These are phyloP conservation scores for Polyergus mexicanus DNA, from an alignment of 1,140 invertebrate species.

Conservation along the genomic window DNA sequence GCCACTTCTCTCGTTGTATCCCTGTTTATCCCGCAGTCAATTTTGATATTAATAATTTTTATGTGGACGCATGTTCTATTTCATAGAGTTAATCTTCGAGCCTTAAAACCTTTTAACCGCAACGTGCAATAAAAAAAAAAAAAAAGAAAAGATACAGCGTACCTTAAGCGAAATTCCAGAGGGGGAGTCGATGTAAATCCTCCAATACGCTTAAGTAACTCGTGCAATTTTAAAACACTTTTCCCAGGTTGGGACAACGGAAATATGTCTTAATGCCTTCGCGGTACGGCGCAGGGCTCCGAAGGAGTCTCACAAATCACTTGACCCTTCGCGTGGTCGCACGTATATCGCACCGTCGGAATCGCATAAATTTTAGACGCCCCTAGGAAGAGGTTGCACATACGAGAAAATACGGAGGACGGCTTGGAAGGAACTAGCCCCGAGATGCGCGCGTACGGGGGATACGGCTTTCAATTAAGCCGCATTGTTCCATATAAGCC, in stretches of 20 bases:
- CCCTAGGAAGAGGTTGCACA: not conserved
- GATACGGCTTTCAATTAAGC: conserved; percentile 72
- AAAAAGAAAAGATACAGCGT: not conserved
- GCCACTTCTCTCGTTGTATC: not conserved
- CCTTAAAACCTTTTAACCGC: not conserved
- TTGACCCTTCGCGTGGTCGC: conserved; percentile 63
- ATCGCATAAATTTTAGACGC: conserved; percentile 71
- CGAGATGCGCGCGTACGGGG: not conserved
- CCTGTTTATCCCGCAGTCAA: not conserved
- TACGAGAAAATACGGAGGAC: not conserved
- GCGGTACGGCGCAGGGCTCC: conserved; percentile 27
- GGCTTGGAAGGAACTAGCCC: not conserved
- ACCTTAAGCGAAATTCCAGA: conserved; percentile 36
- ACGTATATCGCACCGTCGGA: conserved; percentile 56
- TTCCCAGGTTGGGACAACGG: conserved; percentile 51
- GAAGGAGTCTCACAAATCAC: conserved; percentile 69
- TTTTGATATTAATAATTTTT: conserved; percentile 32
- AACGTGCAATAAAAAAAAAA: not conserved
- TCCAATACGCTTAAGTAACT: conserved; percentile 56
- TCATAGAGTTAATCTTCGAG: conserved; percentile 18
- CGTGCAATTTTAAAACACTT: conserved; percentile 63
- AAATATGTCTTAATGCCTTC: conserved; percentile 58
- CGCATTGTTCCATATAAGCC: conserved; percentile 69
- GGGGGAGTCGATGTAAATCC: conserved; percentile 43
- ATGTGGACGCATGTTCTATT: not conserved